These are phyloP conservation scores for Pogonomyrmex californicus DNA, from an alignment of 1,140 invertebrate genomes.

Conservation along the genomic window DNA sequence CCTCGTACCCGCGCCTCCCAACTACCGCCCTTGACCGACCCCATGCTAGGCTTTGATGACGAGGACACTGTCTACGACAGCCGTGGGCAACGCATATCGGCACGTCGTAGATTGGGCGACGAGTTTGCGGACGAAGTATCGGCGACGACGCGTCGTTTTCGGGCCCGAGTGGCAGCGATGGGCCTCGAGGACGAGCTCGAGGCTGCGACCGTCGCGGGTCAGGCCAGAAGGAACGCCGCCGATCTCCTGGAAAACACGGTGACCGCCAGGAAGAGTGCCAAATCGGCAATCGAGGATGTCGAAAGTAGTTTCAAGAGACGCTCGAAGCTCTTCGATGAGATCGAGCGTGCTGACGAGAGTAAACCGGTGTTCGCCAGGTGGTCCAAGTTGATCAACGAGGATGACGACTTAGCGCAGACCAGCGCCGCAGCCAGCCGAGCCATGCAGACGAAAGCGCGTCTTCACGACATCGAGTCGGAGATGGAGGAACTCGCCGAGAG, in stretches of 20 bases:
- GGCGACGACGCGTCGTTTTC: slow-evolving; percentile 80
- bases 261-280: slow-evolving; percentile 25
- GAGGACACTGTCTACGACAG: slow-evolving; percentile 85
- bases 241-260: slow-evolving; percentile 54
- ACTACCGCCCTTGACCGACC: slow-evolving; percentile 66
- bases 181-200: slow-evolving; percentile 71
- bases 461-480: slow-evolving; percentile 86
- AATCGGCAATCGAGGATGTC: slow-evolving; percentile 76
- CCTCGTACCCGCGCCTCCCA: slow-evolving; percentile 73
- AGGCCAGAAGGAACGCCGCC: slow-evolving; percentile 2
- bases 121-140: slow-evolving; percentile 82
- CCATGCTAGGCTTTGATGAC: slow-evolving; percentile 77
- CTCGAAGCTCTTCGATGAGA: slow-evolving; percentile 84
- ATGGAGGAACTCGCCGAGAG: slow-evolving; percentile 86
- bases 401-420: slow-evolving; percentile 66
- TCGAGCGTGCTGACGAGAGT: slow-evolving; percentile 86
- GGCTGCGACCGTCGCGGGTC: not conserved
- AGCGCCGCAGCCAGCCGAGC: slow-evolving; percentile 83
- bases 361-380: slow-evolving; percentile 81
- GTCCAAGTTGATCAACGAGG: slow-evolving; percentile 80
- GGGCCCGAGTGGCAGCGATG: slow-evolving; percentile 76
- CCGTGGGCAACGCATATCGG: slow-evolving; percentile 80
- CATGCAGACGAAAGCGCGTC: slow-evolving; percentile 83
- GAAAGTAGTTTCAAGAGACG: slow-evolving; percentile 79
- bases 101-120: slow-evolving; percentile 78